These are phyloP conservation scores for Cartodere bifasciata DNA, from an alignment of 2,888 invertebrate genomes.

Conservation along the genomic window DNA sequence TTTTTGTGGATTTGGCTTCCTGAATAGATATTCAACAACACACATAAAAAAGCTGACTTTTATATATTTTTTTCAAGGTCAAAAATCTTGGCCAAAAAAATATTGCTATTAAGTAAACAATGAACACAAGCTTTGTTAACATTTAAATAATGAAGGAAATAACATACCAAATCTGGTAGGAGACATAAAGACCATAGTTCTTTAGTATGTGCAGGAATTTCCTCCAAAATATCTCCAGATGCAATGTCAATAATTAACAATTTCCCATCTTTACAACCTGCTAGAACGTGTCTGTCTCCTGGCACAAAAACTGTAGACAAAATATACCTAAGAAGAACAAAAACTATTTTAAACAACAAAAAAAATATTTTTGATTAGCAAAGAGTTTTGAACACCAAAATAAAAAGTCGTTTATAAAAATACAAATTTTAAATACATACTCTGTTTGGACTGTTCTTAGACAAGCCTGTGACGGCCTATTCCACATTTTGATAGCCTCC, in stretches of 20 bases:
- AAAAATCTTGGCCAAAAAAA: too few species aligned
- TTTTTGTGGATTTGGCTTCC: too few species aligned
- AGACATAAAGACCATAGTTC: slow-evolving; percentile 69
- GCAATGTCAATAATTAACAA: slow-evolving; percentile 76
- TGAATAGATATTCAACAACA: too few species aligned
- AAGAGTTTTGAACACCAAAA: too few species aligned
- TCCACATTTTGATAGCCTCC: slow-evolving; percentile 90
- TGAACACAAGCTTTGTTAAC: too few species aligned
- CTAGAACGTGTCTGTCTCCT: slow-evolving; percentile 78
- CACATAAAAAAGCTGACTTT: too few species aligned
- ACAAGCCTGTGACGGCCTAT: slow-evolving; percentile 56
- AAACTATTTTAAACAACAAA: background rate
- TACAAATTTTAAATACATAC: slow-evolving; percentile 23
- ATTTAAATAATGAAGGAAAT: too few species aligned
- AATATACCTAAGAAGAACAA: slow-evolving; percentile 43
- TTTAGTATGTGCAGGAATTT: slow-evolving; percentile 62
- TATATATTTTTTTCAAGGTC: too few species aligned
- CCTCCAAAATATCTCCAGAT: slow-evolving; percentile 68
- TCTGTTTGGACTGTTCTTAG: slow-evolving; percentile 44
- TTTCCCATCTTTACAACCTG: slow-evolving; percentile 74
- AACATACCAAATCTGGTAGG: slow-evolving; percentile 62
- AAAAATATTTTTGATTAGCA: too few species aligned
- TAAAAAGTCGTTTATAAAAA: too few species aligned
- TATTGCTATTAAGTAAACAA: too few species aligned
- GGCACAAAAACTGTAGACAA: slow-evolving; percentile 70